These are phyloP conservation scores for Odontocolon sp. DNA, from an alignment of 2,888 invertebrate species.

Conservation along the genomic window DNA sequence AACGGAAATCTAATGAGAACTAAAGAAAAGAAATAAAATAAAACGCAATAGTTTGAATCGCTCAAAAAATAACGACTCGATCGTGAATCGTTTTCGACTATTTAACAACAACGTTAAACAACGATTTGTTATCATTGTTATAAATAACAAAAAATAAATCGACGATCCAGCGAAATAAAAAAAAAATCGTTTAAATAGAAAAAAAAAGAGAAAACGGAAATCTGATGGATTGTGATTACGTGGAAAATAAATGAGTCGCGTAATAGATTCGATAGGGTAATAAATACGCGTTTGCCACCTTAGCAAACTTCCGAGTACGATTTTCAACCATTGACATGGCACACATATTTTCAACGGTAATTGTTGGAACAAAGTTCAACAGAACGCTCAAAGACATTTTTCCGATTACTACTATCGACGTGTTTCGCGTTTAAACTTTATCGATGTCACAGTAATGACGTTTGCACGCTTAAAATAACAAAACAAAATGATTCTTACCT, in stretches of 20 bases:
- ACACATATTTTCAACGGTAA: conserved; percentile 44
- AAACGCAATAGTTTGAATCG: too few relatives aligned
- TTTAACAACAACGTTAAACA: too few relatives aligned
- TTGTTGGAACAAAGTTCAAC: background rate
- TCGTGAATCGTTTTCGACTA: too few relatives aligned
- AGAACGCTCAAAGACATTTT: background rate
- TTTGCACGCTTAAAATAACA: conserved; percentile 39
- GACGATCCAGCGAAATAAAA: background rate
- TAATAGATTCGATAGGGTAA: background rate
- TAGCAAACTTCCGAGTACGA: conserved; percentile 25
- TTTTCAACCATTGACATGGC: conserved; percentile 16
- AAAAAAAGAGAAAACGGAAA: background rate
- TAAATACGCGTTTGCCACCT: conserved; percentile 18
- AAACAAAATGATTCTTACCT: conserved; percentile 69
- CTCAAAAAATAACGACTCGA: too few relatives aligned
- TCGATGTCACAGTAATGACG: background rate
- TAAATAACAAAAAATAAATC: background rate
- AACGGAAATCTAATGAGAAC: too few relatives aligned
- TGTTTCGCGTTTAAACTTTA: background rate
- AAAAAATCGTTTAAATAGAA: background rate
- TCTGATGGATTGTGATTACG: background rate
- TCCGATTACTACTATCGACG: background rate
- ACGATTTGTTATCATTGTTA: too few relatives aligned
- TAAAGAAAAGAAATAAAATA: too few relatives aligned
- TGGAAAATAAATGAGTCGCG: background rate